These are phyloP conservation scores for Paratilapia polleni DNA, from an alignment of 2,113 vertebrate genomes.

Conservation along the genomic window DNA sequence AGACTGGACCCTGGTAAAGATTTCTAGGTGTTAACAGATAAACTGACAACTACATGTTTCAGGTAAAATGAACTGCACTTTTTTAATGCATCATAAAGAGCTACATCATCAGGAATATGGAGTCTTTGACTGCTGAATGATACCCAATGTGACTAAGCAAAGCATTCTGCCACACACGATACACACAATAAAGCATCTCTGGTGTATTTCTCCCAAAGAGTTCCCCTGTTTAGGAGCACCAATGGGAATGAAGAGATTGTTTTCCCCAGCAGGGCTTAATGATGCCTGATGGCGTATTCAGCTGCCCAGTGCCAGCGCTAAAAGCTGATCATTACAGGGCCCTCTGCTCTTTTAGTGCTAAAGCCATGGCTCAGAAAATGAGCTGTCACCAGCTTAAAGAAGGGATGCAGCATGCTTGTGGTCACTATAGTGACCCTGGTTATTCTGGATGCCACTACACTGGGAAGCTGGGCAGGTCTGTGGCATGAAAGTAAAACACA, in stretches of 20 bases:
- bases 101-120: background rate
- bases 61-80: constrained; percentile 7
- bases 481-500: constrained; percentile 28
- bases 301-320: constrained; percentile 70
- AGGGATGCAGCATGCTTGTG: constrained; percentile 55
- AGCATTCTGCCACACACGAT: background rate
- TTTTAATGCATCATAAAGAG: constrained; percentile 16
- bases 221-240: constrained; percentile 59
- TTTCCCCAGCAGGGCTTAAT: constrained; percentile 76
- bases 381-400: constrained; percentile 76
- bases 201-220: constrained; percentile 49
- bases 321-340: constrained; percentile 83
- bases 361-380: constrained; percentile 78
- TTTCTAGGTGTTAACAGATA: background rate
- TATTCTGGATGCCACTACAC: constrained; percentile 49
- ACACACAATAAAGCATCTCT: constrained; percentile 39
- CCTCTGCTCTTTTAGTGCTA: constrained; percentile 69
- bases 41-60: background rate
- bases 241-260: constrained; percentile 58
- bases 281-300: constrained; percentile 81
- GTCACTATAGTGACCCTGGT: constrained; percentile 72
- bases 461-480: constrained; percentile 46
- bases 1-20: background rate
- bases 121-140: constrained; percentile 13
- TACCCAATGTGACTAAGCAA: constrained; percentile 3